A percentile compares a stretch with the other conserved stretches of the same genome.
These are phyloP conservation scores for Drosophila picticornis DNA, from an alignment of 2,888 invertebrate species.

Conservation along the genomic window DNA sequence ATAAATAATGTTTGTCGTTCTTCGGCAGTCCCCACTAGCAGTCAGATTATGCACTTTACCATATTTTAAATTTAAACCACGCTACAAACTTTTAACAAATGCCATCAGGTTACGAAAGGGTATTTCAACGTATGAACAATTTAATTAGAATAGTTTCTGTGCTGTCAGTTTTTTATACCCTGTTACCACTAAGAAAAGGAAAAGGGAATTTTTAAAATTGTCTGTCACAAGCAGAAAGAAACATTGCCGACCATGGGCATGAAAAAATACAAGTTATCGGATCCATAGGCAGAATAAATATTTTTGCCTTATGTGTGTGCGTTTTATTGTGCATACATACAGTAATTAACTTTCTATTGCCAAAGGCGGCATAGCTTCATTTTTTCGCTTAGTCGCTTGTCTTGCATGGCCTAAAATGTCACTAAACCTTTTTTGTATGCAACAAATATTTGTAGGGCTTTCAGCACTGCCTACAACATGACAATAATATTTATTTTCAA, in stretches of 20 bases:
- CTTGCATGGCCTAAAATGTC: neutral
- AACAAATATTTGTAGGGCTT: neutral
- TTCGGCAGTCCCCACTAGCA: neutral
- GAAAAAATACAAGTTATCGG: neutral
- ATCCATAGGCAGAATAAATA: neutral
- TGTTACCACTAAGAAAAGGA: neutral
- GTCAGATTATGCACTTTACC: neutral
- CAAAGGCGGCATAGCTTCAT: neutral
- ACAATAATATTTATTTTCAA: neutral
- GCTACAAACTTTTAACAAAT: neutral
- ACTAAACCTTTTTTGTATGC: neutral
- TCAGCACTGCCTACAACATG: neutral
- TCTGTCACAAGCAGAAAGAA: neutral
- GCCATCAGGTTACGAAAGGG: neutral
- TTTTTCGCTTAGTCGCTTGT: neutral
- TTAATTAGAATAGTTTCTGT: slow-evolving; percentile 1
- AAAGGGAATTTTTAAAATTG: neutral
- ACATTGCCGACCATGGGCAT: too few species aligned
- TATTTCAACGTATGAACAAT: slow-evolving; percentile 2
- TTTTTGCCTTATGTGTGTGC: neutral
- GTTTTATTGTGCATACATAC: neutral
- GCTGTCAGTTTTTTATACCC: slow-evolving; percentile 19
- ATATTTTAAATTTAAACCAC: neutral
- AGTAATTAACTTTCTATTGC: neutral
- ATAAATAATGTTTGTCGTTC: neutral